Evolutionary conservation across 2,797 vertebrate genomes (phyloP).

Genomic region (Chaetophractus vellerosus): DNA sequence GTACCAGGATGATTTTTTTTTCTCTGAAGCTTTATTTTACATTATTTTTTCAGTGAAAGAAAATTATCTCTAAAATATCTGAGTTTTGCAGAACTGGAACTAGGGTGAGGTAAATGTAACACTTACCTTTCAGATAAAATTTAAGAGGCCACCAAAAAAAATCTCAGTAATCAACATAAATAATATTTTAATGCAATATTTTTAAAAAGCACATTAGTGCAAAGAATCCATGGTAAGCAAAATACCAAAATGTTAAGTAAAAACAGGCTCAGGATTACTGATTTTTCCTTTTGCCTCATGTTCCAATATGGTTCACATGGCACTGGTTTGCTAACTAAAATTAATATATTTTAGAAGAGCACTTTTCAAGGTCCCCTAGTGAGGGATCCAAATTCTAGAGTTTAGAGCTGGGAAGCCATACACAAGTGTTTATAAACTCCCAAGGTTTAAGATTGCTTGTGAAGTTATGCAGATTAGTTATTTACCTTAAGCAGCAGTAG

Average conservation of each 20-base stretch:
- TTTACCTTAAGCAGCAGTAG: neutral
- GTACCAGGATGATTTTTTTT: neutral
- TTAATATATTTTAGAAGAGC: constrained; percentile 16
- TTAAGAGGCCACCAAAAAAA: neutral
- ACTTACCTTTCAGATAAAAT: neutral
- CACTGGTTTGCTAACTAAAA: constrained; percentile 30
- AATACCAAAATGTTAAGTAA: constrained; percentile 31
- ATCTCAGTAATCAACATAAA: neutral
- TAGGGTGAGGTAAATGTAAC: neutral
- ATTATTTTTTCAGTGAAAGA: neutral
- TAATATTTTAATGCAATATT: neutral
- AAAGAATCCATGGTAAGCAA: neutral
- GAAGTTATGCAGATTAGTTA: neutral
- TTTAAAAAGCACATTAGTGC: neutral
- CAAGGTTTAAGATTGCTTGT: neutral
- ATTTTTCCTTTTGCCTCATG: constrained; percentile 33
- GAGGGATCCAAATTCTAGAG: neutral
- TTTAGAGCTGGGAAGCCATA: neutral
- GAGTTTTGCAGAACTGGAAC: neutral
- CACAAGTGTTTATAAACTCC: neutral
- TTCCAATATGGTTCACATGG: neutral
- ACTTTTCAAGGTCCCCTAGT: neutral
- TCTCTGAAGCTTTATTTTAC: neutral
- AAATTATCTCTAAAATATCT: constrained; percentile 36
- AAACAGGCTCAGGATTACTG: neutral